Conservation (phyloP, 2,113 vertebrate species). For the Eurypyga helias region DNA sequence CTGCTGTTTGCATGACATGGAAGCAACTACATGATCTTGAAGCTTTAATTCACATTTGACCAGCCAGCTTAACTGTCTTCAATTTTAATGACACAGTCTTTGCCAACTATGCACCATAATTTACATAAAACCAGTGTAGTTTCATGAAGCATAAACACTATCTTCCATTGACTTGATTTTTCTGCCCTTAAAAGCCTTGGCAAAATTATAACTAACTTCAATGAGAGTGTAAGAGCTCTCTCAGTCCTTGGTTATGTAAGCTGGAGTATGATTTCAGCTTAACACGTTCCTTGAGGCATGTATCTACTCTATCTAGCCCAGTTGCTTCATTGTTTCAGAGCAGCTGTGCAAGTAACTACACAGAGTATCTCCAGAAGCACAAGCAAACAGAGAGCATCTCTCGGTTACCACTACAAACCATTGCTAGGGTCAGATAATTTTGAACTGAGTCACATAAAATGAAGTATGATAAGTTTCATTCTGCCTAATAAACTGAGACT, state of each 20-base stretch:
- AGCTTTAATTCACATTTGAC: background rate
- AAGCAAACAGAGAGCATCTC: background rate
- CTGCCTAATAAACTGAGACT: background rate
- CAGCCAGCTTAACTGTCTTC: background rate
- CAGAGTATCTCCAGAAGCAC: background rate
- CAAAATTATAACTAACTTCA: background rate
- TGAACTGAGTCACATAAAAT: background rate
- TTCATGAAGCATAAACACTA: background rate
- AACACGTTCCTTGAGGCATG: background rate
- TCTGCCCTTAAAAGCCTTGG: background rate
- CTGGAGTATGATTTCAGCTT: background rate
- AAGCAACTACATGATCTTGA: background rate
- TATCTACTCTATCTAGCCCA: background rate
- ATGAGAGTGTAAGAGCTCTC: background rate
- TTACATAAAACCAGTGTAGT: background rate
- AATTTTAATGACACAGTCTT: background rate
- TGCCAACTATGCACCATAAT: background rate
- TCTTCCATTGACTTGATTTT: background rate
- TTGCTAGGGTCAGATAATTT: background rate
- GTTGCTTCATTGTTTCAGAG: background rate
- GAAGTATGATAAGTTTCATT: background rate
- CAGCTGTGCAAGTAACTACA: background rate
- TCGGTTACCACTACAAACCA: background rate
- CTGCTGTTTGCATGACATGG: background rate
- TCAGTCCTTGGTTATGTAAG: background rate